A percentile compares a stretch with the other conserved stretches of the same genome.
These are phyloP conservation scores for Coendou prehensilis DNA, from an alignment of 2,797 vertebrate genomes.

Conservation along the genomic window DNA sequence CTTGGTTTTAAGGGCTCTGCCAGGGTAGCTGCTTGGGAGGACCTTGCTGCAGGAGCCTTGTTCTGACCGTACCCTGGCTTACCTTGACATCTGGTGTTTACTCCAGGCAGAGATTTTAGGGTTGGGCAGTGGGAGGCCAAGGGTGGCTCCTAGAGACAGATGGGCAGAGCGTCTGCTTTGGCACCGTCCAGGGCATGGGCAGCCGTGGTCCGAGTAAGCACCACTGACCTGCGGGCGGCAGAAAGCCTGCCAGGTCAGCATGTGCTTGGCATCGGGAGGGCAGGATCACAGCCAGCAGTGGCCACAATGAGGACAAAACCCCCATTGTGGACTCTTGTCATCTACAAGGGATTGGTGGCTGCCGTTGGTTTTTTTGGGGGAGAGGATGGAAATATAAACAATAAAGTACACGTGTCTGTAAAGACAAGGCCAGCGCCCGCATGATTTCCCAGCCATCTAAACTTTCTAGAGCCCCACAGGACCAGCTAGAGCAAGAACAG, in stretches of 20 bases:
- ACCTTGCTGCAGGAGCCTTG: constrained; percentile 46
- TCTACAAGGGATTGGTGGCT: background rate
- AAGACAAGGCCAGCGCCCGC: background rate
- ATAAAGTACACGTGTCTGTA: background rate
- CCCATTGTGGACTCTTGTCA: constrained; percentile 38
- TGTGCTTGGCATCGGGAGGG: constrained; percentile 46
- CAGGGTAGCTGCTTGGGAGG: constrained; percentile 1
- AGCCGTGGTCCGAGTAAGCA: constrained; percentile 50
- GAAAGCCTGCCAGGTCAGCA: constrained; percentile 72
- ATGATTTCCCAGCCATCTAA: background rate
- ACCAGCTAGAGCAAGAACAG: background rate
- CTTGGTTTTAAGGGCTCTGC: background rate
- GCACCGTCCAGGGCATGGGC: constrained; percentile 15
- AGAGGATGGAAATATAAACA: background rate
- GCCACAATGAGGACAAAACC: constrained; percentile 60
- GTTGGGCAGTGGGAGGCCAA: constrained; percentile 68
- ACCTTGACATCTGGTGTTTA: constrained; percentile 83
- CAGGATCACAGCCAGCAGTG: constrained; percentile 46
- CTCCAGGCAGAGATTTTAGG: constrained; percentile 70
- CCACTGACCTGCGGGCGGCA: constrained; percentile 61
- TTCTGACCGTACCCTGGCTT: constrained; percentile 53
- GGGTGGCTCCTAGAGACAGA: constrained; percentile 71
- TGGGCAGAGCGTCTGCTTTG: constrained; percentile 76
- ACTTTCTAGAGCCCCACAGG: background rate
- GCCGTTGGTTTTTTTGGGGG: background rate